Evolutionary conservation across 2,797 vertebrate species (phyloP).

Genomic region (Poeciliopsis presidionis): DNA sequence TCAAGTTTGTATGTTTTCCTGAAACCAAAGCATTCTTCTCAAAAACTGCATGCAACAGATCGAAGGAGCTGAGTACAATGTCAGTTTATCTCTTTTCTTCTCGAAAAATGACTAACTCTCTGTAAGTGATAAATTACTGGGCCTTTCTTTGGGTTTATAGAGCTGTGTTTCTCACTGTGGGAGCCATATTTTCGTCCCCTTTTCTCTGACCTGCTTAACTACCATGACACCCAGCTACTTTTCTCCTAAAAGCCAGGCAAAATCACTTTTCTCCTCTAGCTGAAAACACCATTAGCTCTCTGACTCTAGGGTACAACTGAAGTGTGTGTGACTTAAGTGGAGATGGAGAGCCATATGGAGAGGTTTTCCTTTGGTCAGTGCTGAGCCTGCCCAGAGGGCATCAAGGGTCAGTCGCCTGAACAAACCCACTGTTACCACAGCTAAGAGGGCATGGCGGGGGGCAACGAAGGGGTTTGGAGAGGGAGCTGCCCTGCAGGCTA

Average conservation of each 20-base stretch:
- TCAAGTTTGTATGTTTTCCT: conserved; percentile 12
- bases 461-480: conserved; percentile 22
- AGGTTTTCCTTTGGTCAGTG: conserved; percentile 76
- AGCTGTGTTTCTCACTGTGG: conserved; percentile 34
- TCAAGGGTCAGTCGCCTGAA: conserved; percentile 76
- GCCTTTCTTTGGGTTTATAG: conserved; percentile 24
- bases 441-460: conserved; percentile 49
- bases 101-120: conserved; percentile 10
- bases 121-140: conserved; percentile 6
- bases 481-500: conserved; percentile 71
- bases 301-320: conserved; percentile 67
- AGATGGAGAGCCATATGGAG: conserved; percentile 78
- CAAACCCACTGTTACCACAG: conserved; percentile 79
- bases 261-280: conserved; percentile 62
- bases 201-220: conserved; percentile 74
- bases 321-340: conserved; percentile 67
- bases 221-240: conserved; percentile 69
- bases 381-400: conserved; percentile 78
- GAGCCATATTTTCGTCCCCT: conserved; percentile 59
- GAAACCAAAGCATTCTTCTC: conserved; percentile 4
- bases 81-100: conserved; percentile 15
- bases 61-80: conserved; percentile 24
- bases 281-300: conserved; percentile 71
- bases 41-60: background rate
- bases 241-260: conserved; percentile 60